Conservation (phyloP, 2,797 vertebrate species). For the Halcyon smyrnensis region DNA sequence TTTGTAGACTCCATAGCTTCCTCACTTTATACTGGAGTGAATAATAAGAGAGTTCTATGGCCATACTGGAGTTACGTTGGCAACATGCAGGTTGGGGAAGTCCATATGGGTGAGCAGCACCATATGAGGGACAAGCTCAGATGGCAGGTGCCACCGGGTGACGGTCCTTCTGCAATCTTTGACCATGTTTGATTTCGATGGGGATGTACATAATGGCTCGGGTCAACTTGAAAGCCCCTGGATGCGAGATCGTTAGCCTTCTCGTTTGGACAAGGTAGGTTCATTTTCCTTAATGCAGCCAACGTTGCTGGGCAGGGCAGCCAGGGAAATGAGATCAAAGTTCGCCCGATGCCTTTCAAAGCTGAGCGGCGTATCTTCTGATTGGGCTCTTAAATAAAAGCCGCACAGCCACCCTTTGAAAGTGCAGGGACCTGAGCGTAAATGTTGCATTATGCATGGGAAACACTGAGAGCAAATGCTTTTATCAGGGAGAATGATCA, state of each 20-base stretch:
- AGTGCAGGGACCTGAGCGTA: not conserved
- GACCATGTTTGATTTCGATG: not conserved
- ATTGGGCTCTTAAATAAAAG: constrained; percentile 38
- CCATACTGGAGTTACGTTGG: not conserved
- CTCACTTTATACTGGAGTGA: not conserved
- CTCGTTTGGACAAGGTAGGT: not conserved
- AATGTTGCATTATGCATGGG: constrained; percentile 26
- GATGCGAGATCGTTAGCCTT: not conserved
- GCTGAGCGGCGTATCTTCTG: not conserved
- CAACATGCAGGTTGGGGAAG: not conserved
- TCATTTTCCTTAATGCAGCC: not conserved
- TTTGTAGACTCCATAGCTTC: not conserved
- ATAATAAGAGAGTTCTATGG: not conserved
- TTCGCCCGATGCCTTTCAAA: constrained; percentile 26
- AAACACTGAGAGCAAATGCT: constrained; percentile 22
- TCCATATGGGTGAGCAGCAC: not conserved
- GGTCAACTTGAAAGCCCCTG: not conserved
- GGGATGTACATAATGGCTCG: not conserved
- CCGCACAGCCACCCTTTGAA: constrained; percentile 31
- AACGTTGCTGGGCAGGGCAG: not conserved
- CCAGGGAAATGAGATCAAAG: constrained; percentile 45
- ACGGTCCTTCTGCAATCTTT: not conserved
- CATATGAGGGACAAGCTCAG: not conserved
- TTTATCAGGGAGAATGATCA: constrained; percentile 3
- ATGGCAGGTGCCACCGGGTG: fast-evolving